Evolutionary conservation across 2,888 invertebrate species (phyloP).

Genomic region (Lochmaea crataegi): DNA sequence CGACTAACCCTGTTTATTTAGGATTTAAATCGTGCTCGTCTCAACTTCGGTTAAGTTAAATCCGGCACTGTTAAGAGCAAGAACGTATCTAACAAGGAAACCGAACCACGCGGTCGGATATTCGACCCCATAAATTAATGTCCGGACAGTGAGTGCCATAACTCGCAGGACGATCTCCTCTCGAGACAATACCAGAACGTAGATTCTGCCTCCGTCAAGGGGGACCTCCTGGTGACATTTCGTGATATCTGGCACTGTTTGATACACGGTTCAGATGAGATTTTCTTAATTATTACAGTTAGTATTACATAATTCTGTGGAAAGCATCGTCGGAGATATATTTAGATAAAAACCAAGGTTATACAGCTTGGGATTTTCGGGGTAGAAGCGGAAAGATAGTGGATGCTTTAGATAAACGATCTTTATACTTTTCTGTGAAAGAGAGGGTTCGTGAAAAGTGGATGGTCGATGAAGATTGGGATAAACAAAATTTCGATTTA

Average conservation of each 20-base stretch:
- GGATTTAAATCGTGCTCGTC: background rate
- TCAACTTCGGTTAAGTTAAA: background rate
- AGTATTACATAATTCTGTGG: slow-evolving; percentile 41
- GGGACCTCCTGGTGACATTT: slow-evolving; percentile 28
- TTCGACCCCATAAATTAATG: slow-evolving; percentile 36
- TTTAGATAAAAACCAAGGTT: slow-evolving; percentile 10
- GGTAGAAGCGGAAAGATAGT: background rate
- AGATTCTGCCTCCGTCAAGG: slow-evolving; percentile 16
- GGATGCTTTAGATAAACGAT: background rate
- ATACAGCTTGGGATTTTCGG: background rate
- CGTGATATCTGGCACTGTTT: slow-evolving; percentile 24
- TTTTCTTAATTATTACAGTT: slow-evolving; percentile 32
- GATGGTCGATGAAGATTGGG: background rate
- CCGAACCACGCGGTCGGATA: slow-evolving; percentile 26
- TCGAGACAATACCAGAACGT: slow-evolving; percentile 31
- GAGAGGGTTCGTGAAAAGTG: background rate
- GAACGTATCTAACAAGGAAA: slow-evolving; percentile 18
- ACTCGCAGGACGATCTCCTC: slow-evolving; percentile 37
- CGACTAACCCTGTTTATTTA: background rate
- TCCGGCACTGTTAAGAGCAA: background rate
- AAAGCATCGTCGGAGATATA: slow-evolving; percentile 45
- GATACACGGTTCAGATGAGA: slow-evolving; percentile 12
- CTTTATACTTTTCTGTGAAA: background rate
- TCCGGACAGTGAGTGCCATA: slow-evolving; percentile 36
- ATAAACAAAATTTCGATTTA: background rate